Evolutionary conservation across 2,888 invertebrate species (phyloP), one percentile per base, ranked within the genome.

Genomic region (Bellardia bayeri): DNA sequence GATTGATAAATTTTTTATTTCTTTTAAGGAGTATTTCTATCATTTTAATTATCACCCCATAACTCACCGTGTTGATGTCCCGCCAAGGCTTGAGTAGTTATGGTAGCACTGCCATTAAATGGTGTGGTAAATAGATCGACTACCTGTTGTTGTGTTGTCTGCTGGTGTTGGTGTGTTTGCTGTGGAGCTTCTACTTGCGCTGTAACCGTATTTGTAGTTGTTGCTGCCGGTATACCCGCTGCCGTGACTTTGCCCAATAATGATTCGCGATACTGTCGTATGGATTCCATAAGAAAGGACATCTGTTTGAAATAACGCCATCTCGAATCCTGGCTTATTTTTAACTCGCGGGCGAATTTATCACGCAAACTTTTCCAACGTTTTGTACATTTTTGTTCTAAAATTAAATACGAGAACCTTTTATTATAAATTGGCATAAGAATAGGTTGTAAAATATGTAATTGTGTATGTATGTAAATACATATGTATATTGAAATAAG

Each of bases 241-340:
- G 85, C 81, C 23, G 87, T 85, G 5, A 87, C 87, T 88, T 92
- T 92, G 13, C 92, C 93, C 69, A 92, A 85, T 71, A 92, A 85
- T 42, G 92, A 92, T 89, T 92, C 92, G 6, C 92, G 92, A 68
- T 92, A 92, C 86, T 92, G 92, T 51, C 92, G 88, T 66, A 92
- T 92, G 8, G 93, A 93, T 89, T 92, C 92, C 78, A 92, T 93
- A 16, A 92, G 88, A 88, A 92, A 92, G 81, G 93, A 93, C 92
- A 92, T 92, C 86, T 92, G 92, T 85, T 92, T 92, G 78, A 92
- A 92, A 85, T 92, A 92, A 66, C 92, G 93, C 92, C 92, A 92
- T 85, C 92, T 91, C 42, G 92, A 92, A 87, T 92, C 92, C 88
- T 92, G 92, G 82, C 93, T 92, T 72, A 92, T 85, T 89, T 92